Evolutionary conservation across 2,797 vertebrate genomes (phyloP).

Genomic region (Knipowitschia caucasica): DNA sequence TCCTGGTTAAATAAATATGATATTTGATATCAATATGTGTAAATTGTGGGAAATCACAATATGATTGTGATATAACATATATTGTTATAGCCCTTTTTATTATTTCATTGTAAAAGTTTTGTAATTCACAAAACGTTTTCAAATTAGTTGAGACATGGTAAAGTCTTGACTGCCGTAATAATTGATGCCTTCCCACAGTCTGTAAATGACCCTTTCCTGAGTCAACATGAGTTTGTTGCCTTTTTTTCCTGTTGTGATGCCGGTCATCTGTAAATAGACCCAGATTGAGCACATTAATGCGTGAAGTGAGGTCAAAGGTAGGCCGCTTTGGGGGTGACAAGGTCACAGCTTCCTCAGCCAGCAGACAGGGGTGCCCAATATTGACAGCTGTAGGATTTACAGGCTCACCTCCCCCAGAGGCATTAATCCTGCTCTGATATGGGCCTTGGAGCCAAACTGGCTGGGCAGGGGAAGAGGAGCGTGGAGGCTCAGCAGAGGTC

Average conservation of each 20-base stretch:
- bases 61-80: too few relatives aligned
- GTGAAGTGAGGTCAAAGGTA: conserved; percentile 68
- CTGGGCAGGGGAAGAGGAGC: conserved; percentile 65
- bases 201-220: conserved; percentile 55
- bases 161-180: background rate
- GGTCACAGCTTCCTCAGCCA: conserved; percentile 54
- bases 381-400: conserved; percentile 70
- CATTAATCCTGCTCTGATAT: conserved; percentile 76
- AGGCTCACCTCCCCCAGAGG: conserved; percentile 63
- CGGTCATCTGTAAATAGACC: conserved; percentile 65
- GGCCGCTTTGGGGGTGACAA: conserved; percentile 48
- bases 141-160: background rate
- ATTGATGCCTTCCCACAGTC: conserved; percentile 28
- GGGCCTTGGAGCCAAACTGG: conserved; percentile 71
- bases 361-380: conserved; percentile 55
- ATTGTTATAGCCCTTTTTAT: too few relatives aligned
- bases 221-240: conserved; percentile 67
- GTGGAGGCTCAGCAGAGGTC: conserved; percentile 65
- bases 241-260: conserved; percentile 53
- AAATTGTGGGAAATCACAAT: too few relatives aligned
- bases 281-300: conserved; percentile 66
- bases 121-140: too few relatives aligned
- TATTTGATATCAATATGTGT: too few relatives aligned
- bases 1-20: too few relatives aligned
- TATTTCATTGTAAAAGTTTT: too few relatives aligned